phyloP scores from a whole-genome alignment of 2,113 vertebrate genomes.

The Plestiodon gilberti region DNA sequence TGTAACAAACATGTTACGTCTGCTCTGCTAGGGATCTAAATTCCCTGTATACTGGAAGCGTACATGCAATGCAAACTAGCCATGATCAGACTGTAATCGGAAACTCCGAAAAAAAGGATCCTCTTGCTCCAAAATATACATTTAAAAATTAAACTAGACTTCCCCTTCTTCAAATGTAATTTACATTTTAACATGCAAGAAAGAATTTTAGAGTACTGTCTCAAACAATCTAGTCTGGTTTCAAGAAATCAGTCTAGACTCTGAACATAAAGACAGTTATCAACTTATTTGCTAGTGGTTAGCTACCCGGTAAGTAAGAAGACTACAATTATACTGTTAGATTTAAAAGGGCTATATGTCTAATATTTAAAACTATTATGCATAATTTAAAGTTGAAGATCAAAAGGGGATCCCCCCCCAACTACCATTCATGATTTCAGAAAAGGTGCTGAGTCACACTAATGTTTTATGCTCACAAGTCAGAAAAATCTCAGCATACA shows the following conservation, averaged over 20 bases:
- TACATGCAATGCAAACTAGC: neutral
- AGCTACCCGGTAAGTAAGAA: neutral
- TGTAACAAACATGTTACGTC: neutral
- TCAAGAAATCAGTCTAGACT: neutral
- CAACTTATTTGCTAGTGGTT: conserved; percentile 12
- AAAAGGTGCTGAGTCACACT: fast-evolving
- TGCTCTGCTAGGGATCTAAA: neutral
- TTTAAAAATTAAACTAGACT: conserved; percentile 13
- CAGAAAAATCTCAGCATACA: neutral
- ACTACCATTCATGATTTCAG: neutral
- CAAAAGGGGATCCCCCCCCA: neutral
- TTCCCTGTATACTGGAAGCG: neutral
- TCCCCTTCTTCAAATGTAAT: neutral
- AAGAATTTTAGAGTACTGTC: conserved; percentile 22
- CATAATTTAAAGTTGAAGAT: neutral
- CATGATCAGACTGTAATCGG: neutral
- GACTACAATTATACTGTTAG: neutral
- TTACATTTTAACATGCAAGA: neutral
- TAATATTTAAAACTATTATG: conserved; percentile 24
- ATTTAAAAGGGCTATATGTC: neutral
- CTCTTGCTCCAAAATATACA: neutral
- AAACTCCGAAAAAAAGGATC: neutral
- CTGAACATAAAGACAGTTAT: neutral
- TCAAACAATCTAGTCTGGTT: conserved; percentile 4
- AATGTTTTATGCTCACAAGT: neutral